Evolutionary conservation across 2,113 vertebrate species (phyloP).

Genomic region (Ciconia stormi): DNA sequence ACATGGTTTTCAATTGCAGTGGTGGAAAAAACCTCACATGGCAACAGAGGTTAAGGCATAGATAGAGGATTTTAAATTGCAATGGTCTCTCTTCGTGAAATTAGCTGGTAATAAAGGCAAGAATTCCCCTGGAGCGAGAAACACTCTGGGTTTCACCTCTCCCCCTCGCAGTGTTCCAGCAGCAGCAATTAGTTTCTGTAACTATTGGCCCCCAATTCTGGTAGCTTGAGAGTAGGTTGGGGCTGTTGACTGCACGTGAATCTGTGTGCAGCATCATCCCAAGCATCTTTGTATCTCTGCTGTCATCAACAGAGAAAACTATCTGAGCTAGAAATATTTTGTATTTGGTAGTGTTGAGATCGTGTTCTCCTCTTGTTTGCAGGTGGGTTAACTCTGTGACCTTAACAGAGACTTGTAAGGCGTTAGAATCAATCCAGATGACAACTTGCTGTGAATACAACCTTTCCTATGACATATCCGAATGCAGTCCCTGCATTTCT

Average conservation of each 20-base stretch:
- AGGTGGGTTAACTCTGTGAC: neutral
- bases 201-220: neutral
- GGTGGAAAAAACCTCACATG: neutral
- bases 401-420: neutral
- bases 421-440: neutral
- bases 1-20: rapidly evolving
- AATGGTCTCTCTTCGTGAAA: neutral
- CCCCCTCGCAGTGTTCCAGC: neutral
- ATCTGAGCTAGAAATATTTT: neutral
- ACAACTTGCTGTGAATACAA: neutral
- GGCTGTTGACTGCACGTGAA: neutral
- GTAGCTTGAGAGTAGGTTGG: neutral
- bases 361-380: neutral
- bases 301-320: neutral
- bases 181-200: neutral
- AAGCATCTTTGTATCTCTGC: neutral
- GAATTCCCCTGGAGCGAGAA: conserved; percentile 4
- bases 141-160: neutral
- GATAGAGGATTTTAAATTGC: neutral
- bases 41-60: neutral
- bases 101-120: neutral
- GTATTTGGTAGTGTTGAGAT: neutral
- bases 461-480: neutral
- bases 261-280: neutral
- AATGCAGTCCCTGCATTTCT: neutral